Evolutionary conservation across 2,113 vertebrate species (phyloP).

Genomic region (Chamaetylas fuelleborni): DNA sequence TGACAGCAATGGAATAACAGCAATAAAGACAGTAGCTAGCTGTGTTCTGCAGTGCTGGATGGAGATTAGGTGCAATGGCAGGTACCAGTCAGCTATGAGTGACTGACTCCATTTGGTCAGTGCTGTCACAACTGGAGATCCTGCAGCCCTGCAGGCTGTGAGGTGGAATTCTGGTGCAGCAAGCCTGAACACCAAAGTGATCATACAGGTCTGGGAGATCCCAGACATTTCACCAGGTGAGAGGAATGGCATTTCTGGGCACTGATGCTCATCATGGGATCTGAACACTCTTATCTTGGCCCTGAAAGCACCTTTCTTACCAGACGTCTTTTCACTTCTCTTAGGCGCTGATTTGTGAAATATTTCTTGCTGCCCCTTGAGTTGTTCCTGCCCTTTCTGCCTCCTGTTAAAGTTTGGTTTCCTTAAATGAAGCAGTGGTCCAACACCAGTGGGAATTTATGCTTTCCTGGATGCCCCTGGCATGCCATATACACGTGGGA

Average conservation of each 20-base stretch:
- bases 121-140: neutral
- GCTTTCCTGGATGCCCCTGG: neutral
- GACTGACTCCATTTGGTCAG: neutral
- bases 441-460: neutral
- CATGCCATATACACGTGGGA: accelerated
- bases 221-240: neutral
- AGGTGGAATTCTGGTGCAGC: neutral
- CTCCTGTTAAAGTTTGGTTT: neutral
- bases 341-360: neutral
- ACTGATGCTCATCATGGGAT: neutral
- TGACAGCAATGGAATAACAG: neutral
- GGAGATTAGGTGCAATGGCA: neutral
- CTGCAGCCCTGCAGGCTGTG: neutral
- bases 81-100: neutral
- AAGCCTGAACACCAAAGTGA: neutral
- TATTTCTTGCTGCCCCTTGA: neutral
- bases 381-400: neutral
- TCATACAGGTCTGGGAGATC: neutral
- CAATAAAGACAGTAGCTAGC: neutral
- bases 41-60: neutral
- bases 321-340: neutral
- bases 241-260: neutral
- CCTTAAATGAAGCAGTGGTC: neutral
- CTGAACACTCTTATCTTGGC: neutral
- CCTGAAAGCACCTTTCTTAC: neutral